phyloP scores from a whole-genome alignment of 1,140 invertebrate species.

The Procambarus clarkii region DNA sequence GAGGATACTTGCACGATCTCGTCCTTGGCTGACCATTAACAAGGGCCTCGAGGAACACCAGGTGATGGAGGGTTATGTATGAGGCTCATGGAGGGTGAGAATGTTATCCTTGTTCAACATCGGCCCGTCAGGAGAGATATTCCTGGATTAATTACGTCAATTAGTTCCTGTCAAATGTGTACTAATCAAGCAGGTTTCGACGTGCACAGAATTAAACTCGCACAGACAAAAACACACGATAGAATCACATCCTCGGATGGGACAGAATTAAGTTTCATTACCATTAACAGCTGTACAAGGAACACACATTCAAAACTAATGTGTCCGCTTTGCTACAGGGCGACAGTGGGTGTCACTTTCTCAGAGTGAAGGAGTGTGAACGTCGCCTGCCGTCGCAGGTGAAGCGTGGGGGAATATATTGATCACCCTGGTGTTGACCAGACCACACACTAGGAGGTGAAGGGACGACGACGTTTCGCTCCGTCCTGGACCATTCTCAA shows the following conservation, averaged over 20 bases:
- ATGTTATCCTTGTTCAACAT: constrained; percentile 12
- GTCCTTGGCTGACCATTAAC: too few species aligned
- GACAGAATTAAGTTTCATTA: not conserved
- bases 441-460: too few species aligned
- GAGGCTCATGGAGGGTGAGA: not conserved
- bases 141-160: constrained; percentile 4
- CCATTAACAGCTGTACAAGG: not conserved
- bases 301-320: not conserved
- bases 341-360: too few species aligned
- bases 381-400: too few species aligned
- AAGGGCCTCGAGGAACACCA: too few species aligned
- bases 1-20: too few species aligned
- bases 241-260: not conserved
- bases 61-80: too few species aligned
- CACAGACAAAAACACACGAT: not conserved
- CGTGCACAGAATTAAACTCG: not conserved
- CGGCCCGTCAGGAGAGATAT: constrained; percentile 3
- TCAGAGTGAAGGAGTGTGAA: too few species aligned
- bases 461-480: too few species aligned
- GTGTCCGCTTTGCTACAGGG: not conserved
- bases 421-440: too few species aligned
- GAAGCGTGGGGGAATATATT: too few species aligned
- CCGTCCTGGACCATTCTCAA: too few species aligned
- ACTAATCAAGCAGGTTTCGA: constrained; percentile 6
- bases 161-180: constrained; percentile 5